Conservation (phyloP, 2,797 vertebrate genomes). For the Danio aesculapii region DNA sequence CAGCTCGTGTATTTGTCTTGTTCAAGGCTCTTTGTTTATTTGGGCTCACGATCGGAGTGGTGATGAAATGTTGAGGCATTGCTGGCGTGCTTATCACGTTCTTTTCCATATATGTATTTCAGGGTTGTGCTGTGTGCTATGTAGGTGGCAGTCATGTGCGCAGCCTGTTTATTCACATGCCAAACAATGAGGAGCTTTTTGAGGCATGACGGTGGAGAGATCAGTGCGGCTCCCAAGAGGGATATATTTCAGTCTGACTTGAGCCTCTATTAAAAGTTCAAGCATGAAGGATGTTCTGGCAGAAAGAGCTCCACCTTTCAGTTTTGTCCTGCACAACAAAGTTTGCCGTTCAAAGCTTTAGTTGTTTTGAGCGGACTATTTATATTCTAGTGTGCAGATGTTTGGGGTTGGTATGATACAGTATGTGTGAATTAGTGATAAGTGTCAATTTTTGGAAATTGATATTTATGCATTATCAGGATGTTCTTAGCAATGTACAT, state of each 20-base stretch:
- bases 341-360: not conserved
- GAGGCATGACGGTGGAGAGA: constrained; percentile 41
- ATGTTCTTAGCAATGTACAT: no score
- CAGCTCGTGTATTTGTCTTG: constrained; percentile 19
- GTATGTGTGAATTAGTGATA: no score
- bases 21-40: not conserved
- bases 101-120: constrained; percentile 57
- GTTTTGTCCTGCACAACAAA: constrained; percentile 2
- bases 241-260: constrained; percentile 11
- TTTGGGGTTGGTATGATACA: not conserved
- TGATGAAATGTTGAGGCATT: constrained; percentile 53
- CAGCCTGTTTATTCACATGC: constrained; percentile 58
- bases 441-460: no score
- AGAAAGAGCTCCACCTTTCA: not conserved
- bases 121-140: constrained; percentile 56
- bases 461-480: no score
- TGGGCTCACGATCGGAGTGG: not conserved
- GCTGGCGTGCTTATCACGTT: constrained; percentile 61
- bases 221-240: constrained; percentile 20
- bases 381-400: not conserved
- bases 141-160: constrained; percentile 47
- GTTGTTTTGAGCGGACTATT: not conserved
- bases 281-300: constrained; percentile 20
- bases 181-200: constrained; percentile 53
- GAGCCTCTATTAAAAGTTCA: constrained; percentile 33